phyloP scores from a whole-genome alignment of 2,888 invertebrate genomes.

The Anoncus sp. region DNA sequence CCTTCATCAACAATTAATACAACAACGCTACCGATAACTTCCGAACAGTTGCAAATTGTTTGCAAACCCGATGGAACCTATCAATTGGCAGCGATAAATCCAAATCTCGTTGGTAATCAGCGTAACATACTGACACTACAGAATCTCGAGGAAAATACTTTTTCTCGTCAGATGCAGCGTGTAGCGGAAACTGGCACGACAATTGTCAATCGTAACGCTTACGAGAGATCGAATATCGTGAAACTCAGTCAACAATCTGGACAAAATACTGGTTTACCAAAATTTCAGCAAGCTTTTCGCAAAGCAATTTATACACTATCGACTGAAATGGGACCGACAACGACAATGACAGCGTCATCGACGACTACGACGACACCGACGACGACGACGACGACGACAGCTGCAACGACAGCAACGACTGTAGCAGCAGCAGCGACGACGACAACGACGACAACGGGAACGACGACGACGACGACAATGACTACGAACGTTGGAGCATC shows the following conservation, averaged over 20 bases:
- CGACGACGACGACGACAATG: conserved; percentile 63
- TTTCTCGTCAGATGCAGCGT: conserved; percentile 75
- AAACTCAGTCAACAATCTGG: conserved; percentile 66
- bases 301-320: conserved; percentile 86
- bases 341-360: conserved; percentile 61
- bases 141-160: conserved; percentile 76
- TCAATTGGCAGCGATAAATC: conserved; percentile 77
- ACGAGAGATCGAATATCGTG: conserved; percentile 71
- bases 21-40: conserved; percentile 72
- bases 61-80: conserved; percentile 80
- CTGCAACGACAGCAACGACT: conserved; percentile 64
- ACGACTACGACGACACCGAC: conserved; percentile 69
- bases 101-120: conserved; percentile 72
- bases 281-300: conserved; percentile 92
- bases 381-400: conserved; percentile 69
- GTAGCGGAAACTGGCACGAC: conserved; percentile 58
- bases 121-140: conserved; percentile 77
- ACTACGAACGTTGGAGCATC: background rate
- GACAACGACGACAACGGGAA: conserved; percentile 58
- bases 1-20: conserved; percentile 72
- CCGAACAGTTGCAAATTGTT: conserved; percentile 79
- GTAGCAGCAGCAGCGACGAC: conserved; percentile 58
- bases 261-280: conserved; percentile 85
- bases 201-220: conserved; percentile 70
- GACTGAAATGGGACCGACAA: conserved; percentile 61